Evolutionary conservation across 1,140 invertebrate species (phyloP), one percentile per base, ranked within the genome.

Genomic region (Euborellia annulipes): DNA sequence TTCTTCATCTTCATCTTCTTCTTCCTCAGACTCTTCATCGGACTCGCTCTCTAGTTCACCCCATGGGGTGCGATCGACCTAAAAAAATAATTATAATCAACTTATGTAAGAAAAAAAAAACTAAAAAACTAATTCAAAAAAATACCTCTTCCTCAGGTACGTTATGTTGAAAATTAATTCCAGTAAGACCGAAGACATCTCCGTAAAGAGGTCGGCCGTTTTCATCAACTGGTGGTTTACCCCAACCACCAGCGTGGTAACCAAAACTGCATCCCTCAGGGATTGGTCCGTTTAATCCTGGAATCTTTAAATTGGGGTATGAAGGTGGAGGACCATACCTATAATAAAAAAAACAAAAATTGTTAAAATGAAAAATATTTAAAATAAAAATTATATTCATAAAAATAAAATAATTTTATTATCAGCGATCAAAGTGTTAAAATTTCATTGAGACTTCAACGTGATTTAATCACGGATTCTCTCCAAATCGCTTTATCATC

Each of bases 191-290:
- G 63, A 99, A 99, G 0, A 99, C 96, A 68, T 99, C 96, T 7
- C 96, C 96, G 64, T 99, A 99, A 0, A 99, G 66, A 1, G 96
- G 96, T 63, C 93, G 85, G 14, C 96, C 95, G 52, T 79, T 82
- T 65, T 98, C 94, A 68, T 99, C 96, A 0, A 99, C 96, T 1
- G 96, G 96, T n/a, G 96, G 96, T 66, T 99, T 99, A 43, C 95
- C 94, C 94, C 94, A 98, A 39, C 94, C 94, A 32, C 90, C 94
- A 2, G 93, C 93, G 71, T 98, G 95, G 64, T 98, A 99, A 21
- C 95, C 95, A 67, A 98, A 99, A 0, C 90, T 86, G 61, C 94
- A 98, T 6, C 86, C 83, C 53, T 98, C 90, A 1, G 92, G 92
- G 58, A 95, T 93, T 0, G 89, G 86, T 11, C 87, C 87, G 65